Percentiles rank a stretch among this genome's conserved stretches.
Evolutionary conservation across 2,113 vertebrate genomes (phyloP).

Genomic region (Thinocorus orbignyianus): DNA sequence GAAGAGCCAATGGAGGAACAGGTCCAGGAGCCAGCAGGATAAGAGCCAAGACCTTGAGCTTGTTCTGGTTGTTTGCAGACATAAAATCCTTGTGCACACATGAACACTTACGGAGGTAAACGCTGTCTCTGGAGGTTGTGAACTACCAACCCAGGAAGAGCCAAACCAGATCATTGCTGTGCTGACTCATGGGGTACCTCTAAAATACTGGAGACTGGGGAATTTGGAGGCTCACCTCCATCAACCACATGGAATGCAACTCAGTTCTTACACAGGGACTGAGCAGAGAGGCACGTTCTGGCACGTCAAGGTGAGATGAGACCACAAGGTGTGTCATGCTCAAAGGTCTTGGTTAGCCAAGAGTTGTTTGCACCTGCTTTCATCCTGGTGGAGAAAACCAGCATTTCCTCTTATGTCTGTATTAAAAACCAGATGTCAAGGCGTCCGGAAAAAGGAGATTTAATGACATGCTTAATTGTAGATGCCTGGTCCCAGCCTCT

Average conservation of each 20-base stretch:
- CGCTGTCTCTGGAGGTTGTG: neutral
- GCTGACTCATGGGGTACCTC: rapidly evolving
- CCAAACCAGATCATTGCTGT: rapidly evolving
- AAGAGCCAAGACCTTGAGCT: neutral
- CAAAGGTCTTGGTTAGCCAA: neutral
- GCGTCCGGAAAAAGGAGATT: neutral
- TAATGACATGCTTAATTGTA: neutral
- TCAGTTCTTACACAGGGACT: neutral
- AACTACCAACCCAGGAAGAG: neutral
- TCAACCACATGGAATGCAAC: neutral
- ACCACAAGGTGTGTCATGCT: rapidly evolving
- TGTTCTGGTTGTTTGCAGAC: neutral
- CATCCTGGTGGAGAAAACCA: neutral
- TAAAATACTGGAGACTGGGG: rapidly evolving
- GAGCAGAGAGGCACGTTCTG: neutral
- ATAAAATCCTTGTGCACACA: neutral
- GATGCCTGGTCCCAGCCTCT: neutral
- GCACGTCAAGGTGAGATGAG: neutral
- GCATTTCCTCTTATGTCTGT: neutral
- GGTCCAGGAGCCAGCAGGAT: neutral
- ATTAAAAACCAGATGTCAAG: neutral
- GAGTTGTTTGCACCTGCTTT: neutral
- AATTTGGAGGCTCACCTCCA: too few species aligned
- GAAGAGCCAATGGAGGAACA: neutral
- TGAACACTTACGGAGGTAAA: rapidly evolving